Evolutionary conservation across 2,797 vertebrate genomes (phyloP).

Genomic region (Anableps anableps): DNA sequence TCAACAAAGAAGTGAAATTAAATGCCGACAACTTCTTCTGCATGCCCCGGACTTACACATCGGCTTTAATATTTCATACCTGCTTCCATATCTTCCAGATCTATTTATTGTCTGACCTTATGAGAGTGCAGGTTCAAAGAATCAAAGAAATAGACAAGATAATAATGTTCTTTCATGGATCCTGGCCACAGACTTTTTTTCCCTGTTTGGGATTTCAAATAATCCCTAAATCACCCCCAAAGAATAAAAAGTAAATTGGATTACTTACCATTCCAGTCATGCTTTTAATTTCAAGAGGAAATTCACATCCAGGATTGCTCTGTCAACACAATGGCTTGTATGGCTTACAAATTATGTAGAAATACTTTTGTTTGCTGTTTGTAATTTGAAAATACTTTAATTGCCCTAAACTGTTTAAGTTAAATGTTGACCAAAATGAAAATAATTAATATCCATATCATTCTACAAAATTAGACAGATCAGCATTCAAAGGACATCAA

Average conservation of each 20-base stretch:
- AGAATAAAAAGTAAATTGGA: slow-evolving; percentile 10
- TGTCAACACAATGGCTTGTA: background rate
- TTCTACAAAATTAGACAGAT: background rate
- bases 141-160: slow-evolving; percentile 27
- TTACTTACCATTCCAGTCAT: slow-evolving; percentile 12
- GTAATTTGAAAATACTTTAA: background rate
- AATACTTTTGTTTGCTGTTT: background rate
- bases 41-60: slow-evolving; percentile 57
- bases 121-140: slow-evolving; percentile 23
- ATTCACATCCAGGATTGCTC: background rate
- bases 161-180: slow-evolving; percentile 17
- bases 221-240: slow-evolving; percentile 1
- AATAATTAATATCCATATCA: background rate
- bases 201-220: background rate
- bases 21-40: slow-evolving; percentile 76
- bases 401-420: background rate
- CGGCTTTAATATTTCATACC: slow-evolving; percentile 69
- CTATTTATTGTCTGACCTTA: slow-evolving; percentile 48
- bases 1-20: slow-evolving; percentile 81
- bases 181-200: background rate
- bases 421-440: slow-evolving; percentile 1
- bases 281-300: background rate
- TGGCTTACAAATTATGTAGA: background rate
- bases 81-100: slow-evolving; percentile 37
- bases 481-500: background rate